These are phyloP conservation scores for Phyllotreta cruciferae DNA, from an alignment of 2,888 invertebrate species.

Conservation along the genomic window DNA sequence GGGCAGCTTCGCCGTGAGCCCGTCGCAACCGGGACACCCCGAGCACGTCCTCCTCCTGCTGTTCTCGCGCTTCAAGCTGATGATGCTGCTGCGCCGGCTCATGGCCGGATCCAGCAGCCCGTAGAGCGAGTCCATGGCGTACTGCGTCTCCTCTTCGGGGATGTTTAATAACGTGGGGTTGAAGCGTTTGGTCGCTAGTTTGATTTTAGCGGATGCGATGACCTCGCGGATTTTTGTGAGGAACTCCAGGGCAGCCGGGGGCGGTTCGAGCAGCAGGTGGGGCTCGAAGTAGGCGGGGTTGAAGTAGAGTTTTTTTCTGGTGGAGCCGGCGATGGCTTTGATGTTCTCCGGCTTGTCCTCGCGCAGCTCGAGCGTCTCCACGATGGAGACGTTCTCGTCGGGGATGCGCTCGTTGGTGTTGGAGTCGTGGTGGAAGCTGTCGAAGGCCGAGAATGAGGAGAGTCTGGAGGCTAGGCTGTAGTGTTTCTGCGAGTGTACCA, in stretches of 20 bases:
- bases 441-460: conserved; percentile 42
- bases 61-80: conserved; percentile 70
- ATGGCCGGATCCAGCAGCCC: conserved; percentile 55
- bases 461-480: conserved; percentile 28
- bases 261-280: conserved; percentile 83
- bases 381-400: conserved; percentile 84
- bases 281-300: conserved; percentile 93
- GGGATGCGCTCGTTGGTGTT: conserved; percentile 76
- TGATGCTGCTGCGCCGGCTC: conserved; percentile 65
- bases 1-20: conserved; percentile 58
- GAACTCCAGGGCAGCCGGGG: conserved; percentile 89
- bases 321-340: conserved; percentile 71
- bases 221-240: conserved; percentile 89
- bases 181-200: conserved; percentile 83
- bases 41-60: conserved; percentile 67
- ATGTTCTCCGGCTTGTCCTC: conserved; percentile 72
- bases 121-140: conserved; percentile 62
- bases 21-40: conserved; percentile 74
- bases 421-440: conserved; percentile 62
- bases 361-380: conserved; percentile 75
- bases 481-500: conserved; percentile 69
- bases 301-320: conserved; percentile 82
- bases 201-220: conserved; percentile 86
- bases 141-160: conserved; percentile 76
- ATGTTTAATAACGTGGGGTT: conserved; percentile 80